Evolutionary conservation across 2,797 vertebrate genomes (phyloP).

Genomic region (Nasua narica): DNA sequence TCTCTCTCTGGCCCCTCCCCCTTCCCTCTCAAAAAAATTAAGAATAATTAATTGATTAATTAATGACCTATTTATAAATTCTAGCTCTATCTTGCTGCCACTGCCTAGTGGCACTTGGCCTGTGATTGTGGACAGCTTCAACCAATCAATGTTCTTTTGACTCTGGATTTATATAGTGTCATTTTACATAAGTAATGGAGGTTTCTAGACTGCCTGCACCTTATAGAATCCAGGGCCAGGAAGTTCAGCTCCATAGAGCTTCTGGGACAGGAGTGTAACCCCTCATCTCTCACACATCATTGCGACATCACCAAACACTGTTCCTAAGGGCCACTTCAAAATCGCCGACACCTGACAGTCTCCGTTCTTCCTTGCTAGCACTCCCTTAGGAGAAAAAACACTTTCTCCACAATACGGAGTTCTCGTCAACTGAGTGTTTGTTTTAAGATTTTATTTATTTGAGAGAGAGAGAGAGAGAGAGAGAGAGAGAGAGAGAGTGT

Average conservation of each 20-base stretch:
- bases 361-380: not conserved
- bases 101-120: not conserved
- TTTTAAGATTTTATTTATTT: not conserved
- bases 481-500: not conserved
- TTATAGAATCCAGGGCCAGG: not conserved
- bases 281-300: not conserved
- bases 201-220: not conserved
- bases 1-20: not conserved
- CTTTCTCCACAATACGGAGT: not conserved
- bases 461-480: not conserved
- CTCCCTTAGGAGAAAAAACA: not conserved
- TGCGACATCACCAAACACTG: not conserved
- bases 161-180: not conserved
- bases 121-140: not conserved
- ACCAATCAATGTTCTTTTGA: not conserved
- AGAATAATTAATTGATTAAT: not conserved
- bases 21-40: not conserved
- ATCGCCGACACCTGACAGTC: not conserved
- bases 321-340: not conserved
- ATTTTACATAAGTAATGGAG: not conserved
- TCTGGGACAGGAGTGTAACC: not conserved
- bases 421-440: not conserved
- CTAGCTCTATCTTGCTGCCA: not conserved
- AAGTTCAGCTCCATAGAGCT: not conserved
- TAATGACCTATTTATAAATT: not conserved